Evolutionary conservation across 2,113 vertebrate genomes (phyloP).

Genomic region (Tachysurus fulvidraco): DNA sequence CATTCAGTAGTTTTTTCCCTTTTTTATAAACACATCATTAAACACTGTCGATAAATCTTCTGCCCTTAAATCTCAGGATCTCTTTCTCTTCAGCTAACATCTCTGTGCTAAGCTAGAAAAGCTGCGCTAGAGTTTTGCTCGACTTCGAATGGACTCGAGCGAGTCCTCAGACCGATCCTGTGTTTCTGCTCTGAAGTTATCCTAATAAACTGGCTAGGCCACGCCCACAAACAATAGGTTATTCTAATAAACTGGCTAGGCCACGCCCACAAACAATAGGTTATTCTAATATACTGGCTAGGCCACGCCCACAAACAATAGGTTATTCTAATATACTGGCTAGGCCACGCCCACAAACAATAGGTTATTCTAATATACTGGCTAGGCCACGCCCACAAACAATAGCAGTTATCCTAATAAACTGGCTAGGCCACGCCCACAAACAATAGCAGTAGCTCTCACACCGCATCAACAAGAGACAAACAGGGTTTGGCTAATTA

Average conservation of each 20-base stretch:
- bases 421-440: neutral
- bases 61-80: no score
- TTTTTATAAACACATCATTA: no score
- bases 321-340: neutral
- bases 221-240: neutral
- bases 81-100: neutral
- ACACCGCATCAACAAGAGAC: neutral
- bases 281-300: neutral
- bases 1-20: no score
- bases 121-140: neutral
- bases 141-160: neutral
- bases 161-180: neutral
- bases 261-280: neutral
- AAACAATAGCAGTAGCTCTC: neutral
- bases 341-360: neutral
- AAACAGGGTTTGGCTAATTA: no score
- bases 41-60: neutral
- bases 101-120: neutral
- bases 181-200: neutral
- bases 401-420: neutral
- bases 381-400: neutral
- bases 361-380: neutral
- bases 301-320: neutral
- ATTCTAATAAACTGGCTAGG: neutral
- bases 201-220: neutral